Evolutionary conservation across 2,113 vertebrate genomes (phyloP), one percentile per base, ranked within the genome.

Genomic region (Gymnocephalus cernua): DNA sequence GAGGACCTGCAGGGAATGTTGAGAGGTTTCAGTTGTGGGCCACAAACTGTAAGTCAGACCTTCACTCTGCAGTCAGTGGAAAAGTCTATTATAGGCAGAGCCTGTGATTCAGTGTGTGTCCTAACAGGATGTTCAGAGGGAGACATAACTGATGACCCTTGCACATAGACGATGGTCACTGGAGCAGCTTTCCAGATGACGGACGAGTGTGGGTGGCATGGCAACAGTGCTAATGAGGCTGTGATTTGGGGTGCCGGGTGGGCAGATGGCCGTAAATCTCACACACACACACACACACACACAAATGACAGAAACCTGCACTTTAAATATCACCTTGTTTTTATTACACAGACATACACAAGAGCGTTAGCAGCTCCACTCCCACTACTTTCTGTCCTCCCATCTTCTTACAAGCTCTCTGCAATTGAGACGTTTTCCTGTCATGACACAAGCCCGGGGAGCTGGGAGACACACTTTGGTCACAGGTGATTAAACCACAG

Each of bases 301-400:
- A 86, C 27, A 84, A 80, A 88, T 41, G 53, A 87, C 79, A 69
- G 47, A 88, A 54, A 90, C 79, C 13, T 2, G 7, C 72, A 86
- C 83, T 92, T 93, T 91, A 94, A 93, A 94, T 90, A 93, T 91
- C 89, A 87, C 88, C 88, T 85, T 91, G 67, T 84, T 87, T 92
- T 93, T 93, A 94, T 95, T 93, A 92, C 87, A 92, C 86, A 93
- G 79, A 94, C 84, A 85, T 77, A 92, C 84, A 94, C 82, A 77
- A 77, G 83, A 92, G 86, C 77, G 29, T 88, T 71, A 82, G 85
- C 92, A 86, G 77, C 79, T 77, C 76, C 27, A 47, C 85, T 76
- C 61, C 67, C 62, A 79, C 72, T 53, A 53, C 50, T 47, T 41
- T 56, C 76, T 57, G 66, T 63, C 63, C 27, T 59, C 53, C 27